Conservation (phyloP, 1,140 invertebrate genomes). For the Ceratina australensis region DNA sequence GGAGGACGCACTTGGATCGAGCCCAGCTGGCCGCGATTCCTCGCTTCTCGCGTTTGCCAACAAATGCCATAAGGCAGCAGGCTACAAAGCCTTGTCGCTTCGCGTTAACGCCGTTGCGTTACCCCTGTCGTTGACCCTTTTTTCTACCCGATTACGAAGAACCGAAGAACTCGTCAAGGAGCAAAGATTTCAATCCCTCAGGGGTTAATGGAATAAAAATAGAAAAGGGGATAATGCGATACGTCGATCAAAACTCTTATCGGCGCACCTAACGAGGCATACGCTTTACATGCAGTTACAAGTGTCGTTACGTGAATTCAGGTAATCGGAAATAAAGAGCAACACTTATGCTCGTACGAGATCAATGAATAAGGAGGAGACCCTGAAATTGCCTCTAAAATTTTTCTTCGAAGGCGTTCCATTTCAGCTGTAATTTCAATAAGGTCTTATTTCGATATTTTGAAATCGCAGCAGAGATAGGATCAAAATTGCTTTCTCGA, state of each 20-base stretch:
- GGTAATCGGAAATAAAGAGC: too few species aligned
- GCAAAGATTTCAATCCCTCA: slow-evolving; percentile 26
- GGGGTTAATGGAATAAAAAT: slow-evolving; percentile 9
- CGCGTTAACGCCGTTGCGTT: slow-evolving; percentile 32
- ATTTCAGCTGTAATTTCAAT: too few species aligned
- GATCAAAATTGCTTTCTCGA: too few species aligned
- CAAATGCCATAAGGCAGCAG: slow-evolving; percentile 61
- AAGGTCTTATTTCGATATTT: too few species aligned
- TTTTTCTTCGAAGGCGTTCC: too few species aligned
- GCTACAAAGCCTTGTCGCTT: slow-evolving; percentile 45
- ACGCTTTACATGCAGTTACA: too few species aligned
- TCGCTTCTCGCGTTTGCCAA: slow-evolving; percentile 60
- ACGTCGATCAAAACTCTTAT: neutral
- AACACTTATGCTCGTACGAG: too few species aligned
- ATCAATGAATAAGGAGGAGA: too few species aligned
- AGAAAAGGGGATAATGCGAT: neutral
- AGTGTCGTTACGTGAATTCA: too few species aligned
- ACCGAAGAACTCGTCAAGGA: slow-evolving; percentile 28
- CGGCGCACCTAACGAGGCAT: too few species aligned
- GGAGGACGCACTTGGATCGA: slow-evolving; percentile 70
- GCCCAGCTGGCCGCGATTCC: slow-evolving; percentile 72
- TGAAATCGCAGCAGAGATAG: too few species aligned
- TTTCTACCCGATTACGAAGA: neutral
- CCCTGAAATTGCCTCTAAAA: too few species aligned
- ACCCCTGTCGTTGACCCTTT: slow-evolving; percentile 26